Conservation (phyloP, 2,888 invertebrate genomes). For the Eurois occulta region DNA sequence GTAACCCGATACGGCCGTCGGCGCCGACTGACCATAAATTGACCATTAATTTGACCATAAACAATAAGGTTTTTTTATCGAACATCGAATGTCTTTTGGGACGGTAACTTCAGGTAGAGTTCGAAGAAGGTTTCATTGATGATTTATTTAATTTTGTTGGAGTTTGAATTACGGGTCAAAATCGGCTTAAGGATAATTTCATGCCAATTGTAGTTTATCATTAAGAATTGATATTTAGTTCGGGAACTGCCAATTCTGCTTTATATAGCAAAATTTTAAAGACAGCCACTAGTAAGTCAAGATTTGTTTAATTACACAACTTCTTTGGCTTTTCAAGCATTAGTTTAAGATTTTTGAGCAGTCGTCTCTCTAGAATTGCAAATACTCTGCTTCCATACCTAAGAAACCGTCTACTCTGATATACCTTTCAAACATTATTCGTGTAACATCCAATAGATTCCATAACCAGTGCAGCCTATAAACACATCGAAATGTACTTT, state of each 20-base stretch:
- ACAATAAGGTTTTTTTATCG: conserved; percentile 52
- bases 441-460: background rate
- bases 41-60: conserved; percentile 66
- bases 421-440: background rate
- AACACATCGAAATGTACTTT: conserved; percentile 37
- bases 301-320: background rate
- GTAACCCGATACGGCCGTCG: conserved; percentile 72
- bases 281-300: no score
- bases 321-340: background rate
- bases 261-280: background rate
- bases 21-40: conserved; percentile 62
- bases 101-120: conserved; percentile 51
- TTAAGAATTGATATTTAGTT: background rate
- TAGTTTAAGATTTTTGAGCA: background rate
- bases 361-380: background rate
- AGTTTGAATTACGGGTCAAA: background rate
- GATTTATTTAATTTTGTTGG: conserved; percentile 20
- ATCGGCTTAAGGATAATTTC: conserved; percentile 1
- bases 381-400: background rate
- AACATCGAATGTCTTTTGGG: conserved; percentile 64
- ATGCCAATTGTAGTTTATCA: conserved; percentile 2
- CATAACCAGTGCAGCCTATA: conserved; percentile 1
- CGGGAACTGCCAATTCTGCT: background rate
- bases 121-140: conserved; percentile 40
- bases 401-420: background rate